These are phyloP conservation scores for Chloropsis cyanopogon DNA, from an alignment of 2,113 vertebrate genomes.

Conservation along the genomic window DNA sequence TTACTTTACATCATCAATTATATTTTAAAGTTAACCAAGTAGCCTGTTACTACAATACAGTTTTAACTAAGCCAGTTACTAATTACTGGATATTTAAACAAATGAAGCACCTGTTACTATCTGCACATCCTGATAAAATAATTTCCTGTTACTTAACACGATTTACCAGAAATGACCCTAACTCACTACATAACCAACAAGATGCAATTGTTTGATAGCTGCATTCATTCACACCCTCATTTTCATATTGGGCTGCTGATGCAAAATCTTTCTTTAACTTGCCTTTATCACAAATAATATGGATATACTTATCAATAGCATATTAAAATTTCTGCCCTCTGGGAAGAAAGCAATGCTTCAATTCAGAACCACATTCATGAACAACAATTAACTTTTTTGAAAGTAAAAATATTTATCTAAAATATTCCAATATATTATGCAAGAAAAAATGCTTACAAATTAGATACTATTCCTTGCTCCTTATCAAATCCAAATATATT, in stretches of 20 bases:
- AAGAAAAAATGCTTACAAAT: not conserved
- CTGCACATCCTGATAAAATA: not conserved
- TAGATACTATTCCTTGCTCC: not conserved
- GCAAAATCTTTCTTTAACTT: not conserved
- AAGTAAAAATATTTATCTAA: slow-evolving; percentile 27
- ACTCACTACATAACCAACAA: not conserved
- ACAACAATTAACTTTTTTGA: not conserved
- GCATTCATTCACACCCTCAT: not conserved
- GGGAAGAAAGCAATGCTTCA: not conserved
- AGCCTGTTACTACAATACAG: not conserved
- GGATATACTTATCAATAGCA: slow-evolving; percentile 10
- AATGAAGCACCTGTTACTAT: slow-evolving; percentile 1
- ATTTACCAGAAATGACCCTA: slow-evolving; percentile 3
- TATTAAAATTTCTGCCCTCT: not conserved
- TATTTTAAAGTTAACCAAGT: not conserved
- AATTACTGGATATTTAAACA: slow-evolving; percentile 23
- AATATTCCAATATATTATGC: not conserved
- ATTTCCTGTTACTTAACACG: slow-evolving; percentile 29
- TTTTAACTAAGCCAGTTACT: not conserved
- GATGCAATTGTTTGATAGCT: not conserved
- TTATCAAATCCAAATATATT: not conserved
- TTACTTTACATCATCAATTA: not conserved
- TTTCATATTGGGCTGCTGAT: not conserved
- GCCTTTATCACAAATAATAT: not conserved
- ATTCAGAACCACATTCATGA: not conserved